Evolutionary conservation across 64 coral and sea anemone genomes (phyloP), one percentile per base, ranked within the genome.

Genomic region (Porites lutea): DNA sequence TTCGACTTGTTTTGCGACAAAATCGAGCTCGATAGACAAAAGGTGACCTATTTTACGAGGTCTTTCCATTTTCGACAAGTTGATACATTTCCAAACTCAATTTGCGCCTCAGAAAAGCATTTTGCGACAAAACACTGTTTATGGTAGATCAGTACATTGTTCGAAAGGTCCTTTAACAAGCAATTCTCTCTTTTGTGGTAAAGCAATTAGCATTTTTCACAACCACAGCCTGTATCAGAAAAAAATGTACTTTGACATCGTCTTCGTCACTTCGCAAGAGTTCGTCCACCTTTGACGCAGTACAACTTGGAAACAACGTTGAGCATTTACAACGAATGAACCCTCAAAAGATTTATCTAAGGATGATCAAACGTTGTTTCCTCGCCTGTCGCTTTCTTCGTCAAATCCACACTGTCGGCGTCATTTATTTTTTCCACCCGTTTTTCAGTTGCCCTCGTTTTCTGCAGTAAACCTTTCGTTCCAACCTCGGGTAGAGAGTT

Each of bases 401-500:
- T 64, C 12, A 20, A 69, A 57, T 77, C 51, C 8, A 57, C 69
- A 8, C 50, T 58, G 4, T 88, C 64, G 6, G 71, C 13, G 75
- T 75, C 73, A 13, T 45, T 59, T 71, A 74, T 8, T n/a, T 74
- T 88, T 64, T 74, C 69, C 9, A 16, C 51, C 4, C 27, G 44
- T 48, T 73, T 59, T 45, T 88, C 52, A 13, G 13, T 46, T 19
- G 3, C 16, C n/a, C 70, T 73, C 43, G 61, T 18, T 69, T 80
- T 91, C 46, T 53, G 52, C 15, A 11, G 10, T 11, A 16, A 23
- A 83, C 37, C 49, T 83, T 74, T 84, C 2, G 13, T 45, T 14
- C 89, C 89, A 65, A 52, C 60, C 4, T 91, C 89, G 15, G 71
- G 71, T 14, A 71, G 46, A 6, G 89, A 91, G 37, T 62, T 68